Evolutionary conservation across 2,888 invertebrate species (phyloP), one percentile per base, ranked within the genome.

Genomic region (Agrotis ipsilon): DNA sequence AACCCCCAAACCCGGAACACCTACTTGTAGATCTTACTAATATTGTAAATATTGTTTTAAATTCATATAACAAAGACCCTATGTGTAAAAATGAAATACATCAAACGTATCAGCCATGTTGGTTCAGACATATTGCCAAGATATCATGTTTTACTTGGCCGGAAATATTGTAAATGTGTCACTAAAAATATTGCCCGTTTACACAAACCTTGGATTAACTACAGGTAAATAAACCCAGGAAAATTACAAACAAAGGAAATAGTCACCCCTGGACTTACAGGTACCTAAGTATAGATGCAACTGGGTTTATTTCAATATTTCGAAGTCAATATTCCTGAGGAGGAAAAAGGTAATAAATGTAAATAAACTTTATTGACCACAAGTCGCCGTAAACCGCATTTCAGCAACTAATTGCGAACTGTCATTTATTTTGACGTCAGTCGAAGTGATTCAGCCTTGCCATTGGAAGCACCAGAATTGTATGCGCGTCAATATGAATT

Each of bases 391-490:
- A 46, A 72, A 67, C 72, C 72, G 45, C 75, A 78, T 13, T 39
- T 21, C 19, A 18, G 72, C 19, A 19, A 45, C 2, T 57, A 59
- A 61, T 67, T 80, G 51, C 27, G 52, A 58, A 64, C 11, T 55
- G 54, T 60, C 59, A 70, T 55, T 32, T 32, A 55, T 19, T 68
- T 66, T 70, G 80, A 80, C 80, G 80, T 80, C 80, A 71, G 21
- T 48, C 19, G n/a, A 13, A 11, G 51, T 80, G 80, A 81, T 62
- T 80, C 81, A 80, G 71, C 55, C 21, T 60, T 43, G 24, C 32
- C 67, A 67, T 60, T 55, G 18, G 58, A 54, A 65, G 27, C 27
- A 46, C 27, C 19, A 45, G 7, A 18, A 14, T 55, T 7, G 13
- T 32, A n/a, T 43, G 43, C 67, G 27, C 81, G 80, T 81, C 75